Base-by-base conservation (phyloP, 2,888 invertebrate species). In the Villa cingulata region DNA sequence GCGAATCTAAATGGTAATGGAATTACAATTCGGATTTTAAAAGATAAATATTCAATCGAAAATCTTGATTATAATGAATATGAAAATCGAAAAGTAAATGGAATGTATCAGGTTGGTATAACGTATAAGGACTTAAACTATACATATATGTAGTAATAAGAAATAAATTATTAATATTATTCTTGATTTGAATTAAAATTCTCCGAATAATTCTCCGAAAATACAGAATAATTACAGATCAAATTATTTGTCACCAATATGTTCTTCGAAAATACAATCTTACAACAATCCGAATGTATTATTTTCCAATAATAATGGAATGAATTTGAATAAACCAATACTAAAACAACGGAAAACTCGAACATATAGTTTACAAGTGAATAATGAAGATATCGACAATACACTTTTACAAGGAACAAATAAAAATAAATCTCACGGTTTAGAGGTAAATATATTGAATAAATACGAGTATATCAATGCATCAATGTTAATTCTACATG, bases 1-100 rank as follows among this genome's bases (percentile, higher is more conserved):
- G 69, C 68, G 1, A 59, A 60, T 42, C 55, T 66, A 2, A 66
- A 66, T 55, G 69, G 68, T 38, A 68, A 65, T 46, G 63, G 64
- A 15, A 53, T 68, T 5, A 62, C 59, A 16, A 62, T 68, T 45
- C 62, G 68, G 0, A 65, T 68, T 4, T 56, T 63, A 2, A 69
- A 67, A 54, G 61, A 65, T 20, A 62, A 59, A 1, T 64, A 68
- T 50, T 53, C 3, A 12, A 32, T 32, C 12, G 12, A 32, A 32
- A 32, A 32, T 32, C 7, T 36, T 7, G 23, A 23, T 23, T 23
- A 23, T 23, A 23, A 23, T 23, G 23, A 23, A 23, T 6, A 6
- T 6, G 5, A 23, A 23, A 23, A 23, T 23, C 4, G 7, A 23
- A 4, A 23, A 23, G 1, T n/a, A 1, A 36, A n/a, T 16, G n/a